Evolutionary conservation across 2,797 vertebrate species (phyloP).

Genomic region (Onychomys leucogaster): DNA sequence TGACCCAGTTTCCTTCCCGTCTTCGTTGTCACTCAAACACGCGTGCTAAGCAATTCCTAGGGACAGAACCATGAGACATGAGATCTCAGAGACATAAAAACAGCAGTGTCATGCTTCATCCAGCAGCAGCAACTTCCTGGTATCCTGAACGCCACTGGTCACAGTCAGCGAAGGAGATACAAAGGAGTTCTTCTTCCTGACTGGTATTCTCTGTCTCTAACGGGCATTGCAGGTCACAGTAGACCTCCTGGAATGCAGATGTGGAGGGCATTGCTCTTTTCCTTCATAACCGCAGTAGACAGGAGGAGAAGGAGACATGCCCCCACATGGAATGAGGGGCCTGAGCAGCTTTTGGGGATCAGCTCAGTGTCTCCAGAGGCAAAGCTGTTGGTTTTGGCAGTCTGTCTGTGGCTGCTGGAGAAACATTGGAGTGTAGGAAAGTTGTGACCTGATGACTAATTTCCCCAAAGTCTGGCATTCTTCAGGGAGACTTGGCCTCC

Average conservation of each 20-base stretch:
- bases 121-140: neutral
- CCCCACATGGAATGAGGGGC: neutral
- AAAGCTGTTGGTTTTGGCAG: neutral
- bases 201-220: neutral
- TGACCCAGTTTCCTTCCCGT: conserved; percentile 47
- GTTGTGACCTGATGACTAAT: neutral
- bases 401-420: neutral
- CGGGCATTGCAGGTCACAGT: neutral
- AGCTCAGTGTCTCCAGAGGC: conserved; percentile 6
- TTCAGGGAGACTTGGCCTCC: neutral
- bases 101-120: neutral
- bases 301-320: neutral
- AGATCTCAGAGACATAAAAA: conserved; percentile 14
- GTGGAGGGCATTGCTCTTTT: conserved; percentile 55
- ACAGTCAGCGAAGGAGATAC: neutral
- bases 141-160: neutral
- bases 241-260: neutral
- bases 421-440: neutral
- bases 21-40: neutral
- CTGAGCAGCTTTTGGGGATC: neutral
- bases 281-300: neutral
- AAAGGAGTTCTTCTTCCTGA: neutral
- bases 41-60: neutral
- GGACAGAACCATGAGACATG: neutral
- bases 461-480: neutral